Evolutionary conservation across 1,140 invertebrate genomes (phyloP), one percentile per base, ranked within the genome.

Genomic region (Apis cerana): DNA sequence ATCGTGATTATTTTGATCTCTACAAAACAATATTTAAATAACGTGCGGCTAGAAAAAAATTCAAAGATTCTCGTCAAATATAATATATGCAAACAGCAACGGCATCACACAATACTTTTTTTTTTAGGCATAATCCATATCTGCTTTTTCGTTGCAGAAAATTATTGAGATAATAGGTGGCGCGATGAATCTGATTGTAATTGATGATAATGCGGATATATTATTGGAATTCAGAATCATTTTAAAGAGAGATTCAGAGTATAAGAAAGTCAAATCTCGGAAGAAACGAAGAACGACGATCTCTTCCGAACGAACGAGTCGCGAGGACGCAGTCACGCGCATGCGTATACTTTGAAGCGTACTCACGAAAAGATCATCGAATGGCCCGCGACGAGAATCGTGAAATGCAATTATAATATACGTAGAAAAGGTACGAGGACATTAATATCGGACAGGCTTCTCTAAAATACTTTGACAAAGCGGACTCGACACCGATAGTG

Each of bases 391-490:
- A 81, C 74, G 87, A 87, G 79, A 86, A 86, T 87, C 82, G 85
- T 84, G 84, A 85, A 85, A 81, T 88, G 78, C 80, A 87, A 87
- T 86, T 88, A 82, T 82, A 85, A 88, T 75, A 78, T 88, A 87
- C 80, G 85, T 88, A 88, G 87, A 88, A 88, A 89, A 89, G 81
- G 69, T 88, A 85, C 76, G 86, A 85, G 80, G 70, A 85, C 77
- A 88, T 83, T 89, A 83, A 88, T 86, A 80, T 88, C 84, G 83
- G 86, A 89, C 83, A 75, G 83, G 88, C 88, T 83, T 89, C 80
- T 83, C 85, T 90, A 83, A 89, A 85, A 76, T 87, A 87, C 76
- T 90, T 90, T 83, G 89, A 88, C 81, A 89, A 84, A 90, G 89
- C 88, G 85, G 89, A 90, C 81, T 90, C 84, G 89, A 89, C 87